Conservation (phyloP, 2,888 invertebrate genomes). For the Caradrina kadenii region DNA sequence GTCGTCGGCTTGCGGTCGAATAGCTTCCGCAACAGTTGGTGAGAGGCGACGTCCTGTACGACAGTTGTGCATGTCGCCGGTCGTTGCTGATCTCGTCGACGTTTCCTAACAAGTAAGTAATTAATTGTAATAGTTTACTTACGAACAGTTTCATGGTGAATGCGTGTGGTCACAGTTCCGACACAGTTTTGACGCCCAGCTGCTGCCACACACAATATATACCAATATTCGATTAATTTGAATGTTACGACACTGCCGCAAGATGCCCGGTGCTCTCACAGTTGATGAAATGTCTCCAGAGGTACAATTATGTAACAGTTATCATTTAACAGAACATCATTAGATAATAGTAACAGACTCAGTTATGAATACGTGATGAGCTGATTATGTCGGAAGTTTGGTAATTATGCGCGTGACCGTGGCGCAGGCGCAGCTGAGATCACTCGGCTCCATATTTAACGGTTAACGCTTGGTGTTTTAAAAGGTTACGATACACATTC, state of each 20-base stretch:
- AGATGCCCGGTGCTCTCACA: slow-evolving; percentile 46
- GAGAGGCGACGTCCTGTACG: background rate
- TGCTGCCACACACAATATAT: slow-evolving; percentile 67
- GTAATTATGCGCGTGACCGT: slow-evolving; percentile 36
- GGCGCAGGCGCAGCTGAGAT: slow-evolving; percentile 2
- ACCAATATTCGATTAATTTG: slow-evolving; percentile 61
- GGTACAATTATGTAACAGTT: slow-evolving; percentile 46
- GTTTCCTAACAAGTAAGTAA: background rate
- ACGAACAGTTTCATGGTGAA: slow-evolving; percentile 77
- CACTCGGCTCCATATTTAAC: slow-evolving; percentile 3
- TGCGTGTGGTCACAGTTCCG: slow-evolving; percentile 45
- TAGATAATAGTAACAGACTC: slow-evolving; percentile 41
- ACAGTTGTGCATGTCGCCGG: no score
- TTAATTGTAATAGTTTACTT: slow-evolving; percentile 62
- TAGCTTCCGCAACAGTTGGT: background rate
- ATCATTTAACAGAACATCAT: slow-evolving; percentile 36
- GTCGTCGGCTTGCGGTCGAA: background rate
- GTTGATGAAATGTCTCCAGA: slow-evolving; percentile 40
- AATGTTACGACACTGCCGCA: slow-evolving; percentile 64
- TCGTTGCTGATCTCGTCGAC: background rate
- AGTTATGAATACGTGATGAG: slow-evolving; percentile 49
- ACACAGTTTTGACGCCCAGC: slow-evolving; percentile 59
- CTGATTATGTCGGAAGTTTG: slow-evolving; percentile 11
- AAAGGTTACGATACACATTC: slow-evolving; percentile 1
- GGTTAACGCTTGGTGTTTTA: background rate